Evolutionary conservation across 2,797 vertebrate genomes (phyloP), one percentile per base, ranked within the genome.

Genomic region (Microctenopoma steveboyesi): DNA sequence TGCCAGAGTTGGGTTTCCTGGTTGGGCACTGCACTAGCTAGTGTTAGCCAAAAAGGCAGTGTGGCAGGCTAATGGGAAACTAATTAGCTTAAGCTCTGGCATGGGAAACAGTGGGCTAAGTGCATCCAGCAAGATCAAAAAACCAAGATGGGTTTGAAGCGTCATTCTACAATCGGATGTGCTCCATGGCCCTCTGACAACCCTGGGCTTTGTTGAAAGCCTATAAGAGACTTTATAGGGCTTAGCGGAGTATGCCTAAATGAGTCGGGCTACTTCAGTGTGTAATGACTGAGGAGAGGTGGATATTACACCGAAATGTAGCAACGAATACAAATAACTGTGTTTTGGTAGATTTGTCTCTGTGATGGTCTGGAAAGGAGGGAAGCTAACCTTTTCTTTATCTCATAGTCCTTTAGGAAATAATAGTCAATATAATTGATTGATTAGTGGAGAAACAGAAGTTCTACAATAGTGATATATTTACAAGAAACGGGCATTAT

Each of bases 11-110:
- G 58, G 72, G 72, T 79, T 79, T 89, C 72, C 72, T 79, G 73
- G 72, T 82, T 67, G 83, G 82, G 79, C 82, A 78, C 57, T 54
- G 61, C 54, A 63, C 63, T 28, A 27, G 81, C 74, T 64, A 65
- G 74, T 12, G 12, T 79, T 86, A 84, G 89, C 90, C 86, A 86
- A 83, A 37, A 80, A 77, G 82, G 63, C 84, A 84, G 85, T 78
- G 85, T 79, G 84, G 84, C 80, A 83, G 75, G 79, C 71, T 89
- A 91, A 91, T 89, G 79, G 82, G 81, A 88, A 84, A 80, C 74
- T 91, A 91, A 92, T 94, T 91, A 92, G 85, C 81, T 88, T 86
- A 90, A 91, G 86, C 87, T 74, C 82, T 85, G 85, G 83, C 87
- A 79, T 77, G 79, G 79, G 81, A 83, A 55, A 79, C 70, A 67